Evolutionary conservation across 92 coral and sea anemone genomes (phyloP).

Genomic region (Porites evermanni): DNA sequence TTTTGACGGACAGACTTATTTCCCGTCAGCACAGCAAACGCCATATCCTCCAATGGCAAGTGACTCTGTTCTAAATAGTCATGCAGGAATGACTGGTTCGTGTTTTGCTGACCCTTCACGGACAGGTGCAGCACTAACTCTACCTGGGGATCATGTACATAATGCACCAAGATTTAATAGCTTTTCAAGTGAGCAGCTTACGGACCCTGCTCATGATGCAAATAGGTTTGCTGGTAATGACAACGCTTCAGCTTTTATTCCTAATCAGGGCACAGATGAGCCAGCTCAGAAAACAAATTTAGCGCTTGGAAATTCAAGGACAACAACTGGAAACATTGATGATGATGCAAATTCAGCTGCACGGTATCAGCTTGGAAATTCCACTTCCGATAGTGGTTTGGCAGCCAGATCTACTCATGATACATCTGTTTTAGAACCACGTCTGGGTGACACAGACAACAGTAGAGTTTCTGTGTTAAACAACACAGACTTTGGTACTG

Average conservation of each 20-base stretch:
- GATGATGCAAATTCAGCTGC: neutral
- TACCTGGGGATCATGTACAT: neutral
- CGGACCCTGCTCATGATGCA: no score
- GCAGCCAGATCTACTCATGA: no score
- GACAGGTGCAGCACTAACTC: neutral
- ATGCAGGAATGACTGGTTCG: slow-evolving; percentile 2
- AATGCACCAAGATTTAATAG: neutral
- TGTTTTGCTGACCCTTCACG: neutral
- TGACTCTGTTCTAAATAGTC: neutral
- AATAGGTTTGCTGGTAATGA: neutral
- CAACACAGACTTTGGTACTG: no score
- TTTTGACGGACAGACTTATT: neutral
- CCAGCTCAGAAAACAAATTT: neutral
- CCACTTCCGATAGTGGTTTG: neutral
- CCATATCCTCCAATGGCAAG: neutral
- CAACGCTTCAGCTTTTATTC: neutral
- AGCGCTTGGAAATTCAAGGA: neutral
- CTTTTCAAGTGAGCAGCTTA: no score
- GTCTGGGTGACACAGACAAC: no score
- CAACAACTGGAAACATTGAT: neutral
- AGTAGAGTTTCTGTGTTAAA: no score
- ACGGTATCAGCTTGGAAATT: neutral
- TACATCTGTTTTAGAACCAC: no score
- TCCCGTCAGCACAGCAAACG: neutral
- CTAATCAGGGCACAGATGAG: neutral